Evolutionary conservation across 2,113 vertebrate genomes (phyloP), one percentile per base, ranked within the genome.

Genomic region (Sinosuthora webbiana): DNA sequence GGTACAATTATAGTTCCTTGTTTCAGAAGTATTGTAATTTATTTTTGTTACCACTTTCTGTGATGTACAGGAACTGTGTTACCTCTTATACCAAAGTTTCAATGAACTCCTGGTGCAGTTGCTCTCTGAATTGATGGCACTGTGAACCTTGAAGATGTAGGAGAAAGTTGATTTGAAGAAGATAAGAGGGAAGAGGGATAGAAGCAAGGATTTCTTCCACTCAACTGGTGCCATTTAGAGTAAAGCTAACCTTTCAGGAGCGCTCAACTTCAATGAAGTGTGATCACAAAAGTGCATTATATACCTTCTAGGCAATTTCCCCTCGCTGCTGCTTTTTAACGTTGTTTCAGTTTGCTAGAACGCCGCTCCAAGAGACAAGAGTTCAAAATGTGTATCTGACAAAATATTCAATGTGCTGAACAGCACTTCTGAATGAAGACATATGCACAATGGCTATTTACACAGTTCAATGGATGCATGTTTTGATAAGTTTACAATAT

Each of bases 391-490:
- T 23, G 10, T 80, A 9, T 68, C 39, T 67, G 78, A 80, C 49
- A 49, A 81, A 87, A 53, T 56, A 57, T 1, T 80, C 9, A 5
- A 0, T 49, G 27, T 59, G 35, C 71, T 65, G 75, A 92, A 23
- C 30, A 35, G 63, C 18, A 17, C 30, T 53, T 77, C 25, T 63
- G 55, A 49, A 52, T 2, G 2, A 12, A 67, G 33, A 39, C 17
- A 17, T n/a, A 24, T 81, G 39, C 45, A 47, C 35, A 39, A 5
- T 9, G 3, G 5, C 30, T 25, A 15, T 31, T 91, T 89, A n/a
- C 2, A 3, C 13, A 37, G 30, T 23, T 82, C 35, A 35, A 4
- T 49, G 31, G 56, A 35, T 59, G 4, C 0, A 0, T 69, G 15
- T 82, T 79, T 71, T 78, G n/a, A 5, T 78, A 81, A 75, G 18